Conservation (phyloP, 1,140 invertebrate genomes). For the Mya arenaria region DNA sequence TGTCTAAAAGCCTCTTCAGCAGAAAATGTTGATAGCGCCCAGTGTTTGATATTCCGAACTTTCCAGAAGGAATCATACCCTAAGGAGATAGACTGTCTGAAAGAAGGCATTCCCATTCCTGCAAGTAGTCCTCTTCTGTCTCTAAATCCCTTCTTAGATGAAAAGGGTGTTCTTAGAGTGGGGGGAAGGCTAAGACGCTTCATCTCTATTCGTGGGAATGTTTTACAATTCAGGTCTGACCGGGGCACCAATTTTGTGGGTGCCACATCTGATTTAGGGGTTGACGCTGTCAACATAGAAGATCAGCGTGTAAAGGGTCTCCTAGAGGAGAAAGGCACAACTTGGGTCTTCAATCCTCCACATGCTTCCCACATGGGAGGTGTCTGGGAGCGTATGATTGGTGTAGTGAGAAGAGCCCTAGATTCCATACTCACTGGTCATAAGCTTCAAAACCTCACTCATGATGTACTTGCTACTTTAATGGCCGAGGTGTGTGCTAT, state of each 20-base stretch:
- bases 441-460: conserved; percentile 44
- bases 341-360: conserved; percentile 55
- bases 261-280: conserved; percentile 10
- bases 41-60: conserved; percentile 20
- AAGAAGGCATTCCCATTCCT: too few species aligned
- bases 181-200: conserved; percentile 44
- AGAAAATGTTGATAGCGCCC: background rate
- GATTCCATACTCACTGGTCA: conserved; percentile 51
- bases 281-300: conserved; percentile 21
- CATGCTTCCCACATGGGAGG: conserved; percentile 57
- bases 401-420: conserved; percentile 49
- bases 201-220: conserved; percentile 51
- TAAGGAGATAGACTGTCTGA: conserved; percentile 3
- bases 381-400: conserved; percentile 65
- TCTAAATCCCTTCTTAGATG: too few species aligned
- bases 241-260: conserved; percentile 63
- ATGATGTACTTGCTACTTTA: conserved; percentile 63
- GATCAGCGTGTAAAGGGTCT: conserved; percentile 19
- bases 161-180: too few species aligned
- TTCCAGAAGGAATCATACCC: background rate
- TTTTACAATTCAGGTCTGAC: conserved; percentile 49
- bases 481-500: conserved; percentile 56
- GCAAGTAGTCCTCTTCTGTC: too few species aligned
- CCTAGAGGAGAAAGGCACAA: conserved; percentile 2
- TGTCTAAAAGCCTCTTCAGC: background rate